Evolutionary conservation across 35 echinoderm and acorn worm genomes (phyloP), one percentile per base, ranked within the genome.

Genomic region (Holothuria glaberrima): DNA sequence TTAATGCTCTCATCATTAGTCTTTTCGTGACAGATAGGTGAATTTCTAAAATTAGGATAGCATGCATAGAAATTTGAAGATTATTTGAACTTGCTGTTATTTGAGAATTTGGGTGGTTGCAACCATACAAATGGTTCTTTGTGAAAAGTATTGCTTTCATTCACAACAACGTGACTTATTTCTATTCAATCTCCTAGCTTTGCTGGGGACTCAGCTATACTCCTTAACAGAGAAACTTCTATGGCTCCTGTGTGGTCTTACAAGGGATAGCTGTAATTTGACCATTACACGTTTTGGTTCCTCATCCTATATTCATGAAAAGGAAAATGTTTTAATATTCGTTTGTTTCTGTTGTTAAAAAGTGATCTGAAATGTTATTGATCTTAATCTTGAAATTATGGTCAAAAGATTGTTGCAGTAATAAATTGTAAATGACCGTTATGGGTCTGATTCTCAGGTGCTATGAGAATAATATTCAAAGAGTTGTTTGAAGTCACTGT

Each of bases 41-140:
- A n/a, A n/a, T n/a, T n/a, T n/a, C n/a, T n/a, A n/a, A n/a, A n/a
- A n/a, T n/a, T n/a, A n/a, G n/a, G n/a, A n/a, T n/a, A n/a, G 44
- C 10, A 46, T 46, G 4, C 44, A 4, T 46, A 46, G 44, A 46
- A 46, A 46, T 65, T 65, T n/a, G 27, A 65, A 65, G 17, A n/a
- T 28, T 65, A 65, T 65, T n/a, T 65, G 4, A 75, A 80, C 50
- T 80, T 57, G 48, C 75, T 41, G 36, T 80, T 19, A 48, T 22
- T 18, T 80, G 21, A 38, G 75, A 48, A 25, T 30, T 52, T 80
- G 75, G n/a, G 75, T 80, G 33, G 33, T 80, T 80, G 75, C 75
- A 5, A n/a, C n/a, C n/a, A n/a, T n/a, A 80, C 32, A 80, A 80
- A 48, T 46, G 50, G 75, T 38, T 80, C 30, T 22, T 30, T 12